These are phyloP conservation scores for Drosophila subobscura DNA, from an alignment of 1,140 invertebrate species.

Conservation along the genomic window DNA sequence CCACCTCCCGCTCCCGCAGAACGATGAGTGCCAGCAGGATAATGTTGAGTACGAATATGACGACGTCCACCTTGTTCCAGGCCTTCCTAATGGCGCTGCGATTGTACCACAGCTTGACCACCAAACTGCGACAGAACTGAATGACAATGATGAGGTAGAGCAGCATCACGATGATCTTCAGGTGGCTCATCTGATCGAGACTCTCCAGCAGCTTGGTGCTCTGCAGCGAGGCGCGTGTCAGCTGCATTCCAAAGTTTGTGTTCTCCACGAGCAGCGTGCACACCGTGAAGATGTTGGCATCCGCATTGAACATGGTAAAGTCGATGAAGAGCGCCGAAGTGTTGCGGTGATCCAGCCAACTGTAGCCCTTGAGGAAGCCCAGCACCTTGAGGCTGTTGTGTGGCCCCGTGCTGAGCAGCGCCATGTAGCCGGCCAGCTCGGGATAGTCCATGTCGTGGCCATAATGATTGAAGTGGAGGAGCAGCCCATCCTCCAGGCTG, in stretches of 20 bases:
- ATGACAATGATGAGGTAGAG: constrained; percentile 49
- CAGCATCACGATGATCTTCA: constrained; percentile 1
- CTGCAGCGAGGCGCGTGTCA: not conserved
- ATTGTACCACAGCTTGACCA: constrained; percentile 47
- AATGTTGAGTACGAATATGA: constrained; percentile 51
- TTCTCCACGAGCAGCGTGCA: constrained; percentile 50
- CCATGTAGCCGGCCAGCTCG: constrained; percentile 46
- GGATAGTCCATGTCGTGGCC: constrained; percentile 32
- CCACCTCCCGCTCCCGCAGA: constrained; percentile 10
- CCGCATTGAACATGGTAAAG: constrained; percentile 65
- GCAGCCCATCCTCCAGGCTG: not conserved
- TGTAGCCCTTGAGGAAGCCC: constrained; percentile 23
- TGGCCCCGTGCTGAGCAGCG: constrained; percentile 32
- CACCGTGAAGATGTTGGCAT: constrained; percentile 52
- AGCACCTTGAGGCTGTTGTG: constrained; percentile 41
- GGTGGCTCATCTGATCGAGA: not conserved
- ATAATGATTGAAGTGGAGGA: constrained; percentile 9
- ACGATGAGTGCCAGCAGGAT: not conserved
- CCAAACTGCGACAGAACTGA: constrained; percentile 37
- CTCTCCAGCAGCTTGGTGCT: constrained; percentile 31
- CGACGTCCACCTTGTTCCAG: constrained; percentile 64
- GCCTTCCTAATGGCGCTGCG: constrained; percentile 1
- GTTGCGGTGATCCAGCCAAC: constrained; percentile 39
- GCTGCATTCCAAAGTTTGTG: constrained; percentile 46
- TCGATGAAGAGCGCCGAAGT: constrained; percentile 64